Base-by-base conservation (phyloP, 1,140 invertebrate species). In the Adoxophyes honmai region DNA sequence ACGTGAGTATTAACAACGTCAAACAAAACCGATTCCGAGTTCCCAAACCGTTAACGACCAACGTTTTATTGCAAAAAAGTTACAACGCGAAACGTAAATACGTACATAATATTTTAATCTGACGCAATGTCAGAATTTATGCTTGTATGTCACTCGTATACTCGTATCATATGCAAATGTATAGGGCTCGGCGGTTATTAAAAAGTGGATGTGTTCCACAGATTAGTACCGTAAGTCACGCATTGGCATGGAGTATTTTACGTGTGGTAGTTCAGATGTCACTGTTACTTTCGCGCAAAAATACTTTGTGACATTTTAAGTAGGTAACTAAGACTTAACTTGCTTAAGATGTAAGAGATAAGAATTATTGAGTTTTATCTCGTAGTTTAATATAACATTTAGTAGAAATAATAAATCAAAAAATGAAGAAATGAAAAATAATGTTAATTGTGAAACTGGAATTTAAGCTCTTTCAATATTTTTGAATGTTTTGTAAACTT, bases 181-280 rank as follows among this genome's bases (percentile, higher is more conserved):
- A 48, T 48, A 18, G 42, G 42, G 42, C 21, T 21, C 21, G 42
- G 21, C 18, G 10, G 42, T 48, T 48, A 48, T 48, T 48, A 48
- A 48, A 18, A 48, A 48, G n/a, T 21, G 42, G 42, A 28, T 28
- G 42, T 21, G 11, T 28, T 48, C 21, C 21, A n/a, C 42, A 18
- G 42, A 48, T 48, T 48, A 48, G 21, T 21, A 48, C 42, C 11
- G 42, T 48, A 48, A 48, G 42, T 48, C 42, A 48, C 42, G 42
- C 42, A 48, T 14, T 16, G 16, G 1, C 16, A n/a, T 48, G 21
- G 6, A 28, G 21, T 28, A 28, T 28, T 28, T 28, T 28, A 28
- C 2, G 21, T 6, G 2, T 28, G 21, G 2, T 6, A 3, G 21
- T 28, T 3, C 6, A 28, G 21, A 6, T 28, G 21, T 2, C 21